Percentiles rank a stretch among this genome's conserved stretches.
phyloP scores from a whole-genome alignment of 1,140 invertebrate genomes.

The Vanessa atalanta region DNA sequence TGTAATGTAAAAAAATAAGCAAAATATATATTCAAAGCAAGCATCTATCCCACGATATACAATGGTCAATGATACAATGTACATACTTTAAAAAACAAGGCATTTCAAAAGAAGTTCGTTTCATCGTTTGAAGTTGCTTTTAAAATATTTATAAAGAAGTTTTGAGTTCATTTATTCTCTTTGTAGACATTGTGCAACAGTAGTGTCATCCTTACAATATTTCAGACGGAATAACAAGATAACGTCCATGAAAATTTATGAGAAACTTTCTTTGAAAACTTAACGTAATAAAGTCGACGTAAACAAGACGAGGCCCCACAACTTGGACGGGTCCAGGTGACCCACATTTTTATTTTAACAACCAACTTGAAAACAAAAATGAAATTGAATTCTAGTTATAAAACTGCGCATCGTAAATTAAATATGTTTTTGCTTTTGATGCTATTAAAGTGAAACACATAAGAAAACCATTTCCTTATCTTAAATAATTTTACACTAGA shows the following conservation, averaged over 20 bases:
- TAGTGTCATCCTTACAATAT: not conserved
- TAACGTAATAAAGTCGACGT: constrained; percentile 23
- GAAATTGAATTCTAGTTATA: constrained; percentile 33
- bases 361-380: constrained; percentile 29
- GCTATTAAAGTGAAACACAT: too few species aligned
- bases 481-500: too few species aligned
- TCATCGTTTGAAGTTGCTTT: not conserved
- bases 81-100: constrained; percentile 5
- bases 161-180: not conserved
- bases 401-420: constrained; percentile 21
- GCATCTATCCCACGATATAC: too few species aligned
- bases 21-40: too few species aligned
- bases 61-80: not conserved
- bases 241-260: constrained; percentile 7
- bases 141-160: not conserved
- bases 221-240: not conserved
- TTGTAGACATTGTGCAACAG: not conserved
- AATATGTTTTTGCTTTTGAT: not conserved
- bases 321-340: constrained; percentile 31
- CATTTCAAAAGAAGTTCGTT: not conserved
- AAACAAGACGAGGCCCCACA: constrained; percentile 30
- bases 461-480: too few species aligned
- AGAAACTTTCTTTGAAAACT: constrained; percentile 23
- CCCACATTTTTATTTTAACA: constrained; percentile 39
- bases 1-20: too few species aligned